phyloP scores from a whole-genome alignment of 35 echinoderm and acorn worm species.

The Nesometra sesokonis region DNA sequence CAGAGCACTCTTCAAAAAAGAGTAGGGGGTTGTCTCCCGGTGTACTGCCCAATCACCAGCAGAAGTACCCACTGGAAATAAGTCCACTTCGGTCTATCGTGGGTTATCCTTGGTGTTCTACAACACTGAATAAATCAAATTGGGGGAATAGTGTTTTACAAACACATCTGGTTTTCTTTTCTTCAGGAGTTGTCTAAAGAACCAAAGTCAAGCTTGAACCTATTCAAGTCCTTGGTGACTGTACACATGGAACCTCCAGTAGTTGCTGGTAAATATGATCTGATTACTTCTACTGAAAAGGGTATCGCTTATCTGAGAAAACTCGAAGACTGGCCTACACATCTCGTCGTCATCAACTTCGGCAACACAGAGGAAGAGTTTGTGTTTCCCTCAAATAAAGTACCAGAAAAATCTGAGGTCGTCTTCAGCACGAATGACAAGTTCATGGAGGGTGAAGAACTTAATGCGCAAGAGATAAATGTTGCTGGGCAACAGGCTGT shows the following conservation, averaged over 20 bases:
- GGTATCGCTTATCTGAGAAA: not conserved
- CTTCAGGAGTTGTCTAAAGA: no score
- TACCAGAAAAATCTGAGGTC: not conserved
- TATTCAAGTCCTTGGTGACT: not conserved
- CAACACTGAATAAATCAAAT: no score
- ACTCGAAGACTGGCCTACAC: not conserved
- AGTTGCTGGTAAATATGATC: not conserved
- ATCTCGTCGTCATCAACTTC: not conserved
- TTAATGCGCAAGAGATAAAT: not conserved
- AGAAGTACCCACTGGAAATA: no score
- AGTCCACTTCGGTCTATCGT: no score
- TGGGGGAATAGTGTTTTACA: no score
- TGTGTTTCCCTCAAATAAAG: not conserved
- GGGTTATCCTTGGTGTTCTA: no score
- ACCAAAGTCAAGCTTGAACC: not conserved
- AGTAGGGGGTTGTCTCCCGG: no score
- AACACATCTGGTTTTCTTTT: no score
- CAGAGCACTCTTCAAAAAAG: no score
- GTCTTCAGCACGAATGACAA: not conserved
- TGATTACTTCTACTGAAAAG: not conserved
- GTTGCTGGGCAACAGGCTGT: not conserved
- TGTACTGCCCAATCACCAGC: no score
- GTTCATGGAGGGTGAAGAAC: not conserved
- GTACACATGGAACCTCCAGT: not conserved
- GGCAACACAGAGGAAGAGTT: not conserved